phyloP scores from a whole-genome alignment of 2,113 vertebrate species.

The Microcebus lehilahytsara region DNA sequence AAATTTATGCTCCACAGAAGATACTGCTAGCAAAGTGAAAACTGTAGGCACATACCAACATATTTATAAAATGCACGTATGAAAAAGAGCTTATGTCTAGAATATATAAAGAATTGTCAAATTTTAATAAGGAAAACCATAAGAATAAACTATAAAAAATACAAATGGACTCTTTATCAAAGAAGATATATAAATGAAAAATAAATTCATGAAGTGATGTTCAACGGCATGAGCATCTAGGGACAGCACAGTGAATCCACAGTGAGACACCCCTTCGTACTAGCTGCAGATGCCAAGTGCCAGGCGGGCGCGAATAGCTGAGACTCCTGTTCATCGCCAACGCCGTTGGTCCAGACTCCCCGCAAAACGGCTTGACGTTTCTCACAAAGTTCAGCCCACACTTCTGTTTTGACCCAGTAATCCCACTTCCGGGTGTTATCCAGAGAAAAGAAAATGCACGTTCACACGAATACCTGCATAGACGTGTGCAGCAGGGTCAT shows the following conservation, averaged over 20 bases:
- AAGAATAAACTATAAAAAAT: neutral
- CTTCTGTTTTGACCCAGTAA: neutral
- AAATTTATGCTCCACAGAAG: neutral
- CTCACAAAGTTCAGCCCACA: too few species aligned
- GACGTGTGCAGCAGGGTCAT: neutral
- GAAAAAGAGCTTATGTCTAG: neutral
- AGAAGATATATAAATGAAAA: neutral
- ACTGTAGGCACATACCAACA: neutral
- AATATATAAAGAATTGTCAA: neutral
- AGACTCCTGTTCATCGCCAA: too few species aligned
- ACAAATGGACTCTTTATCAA: neutral
- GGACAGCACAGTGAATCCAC: neutral
- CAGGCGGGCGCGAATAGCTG: neutral
- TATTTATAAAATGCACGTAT: neutral
- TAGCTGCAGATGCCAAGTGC: neutral
- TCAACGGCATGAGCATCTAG: neutral
- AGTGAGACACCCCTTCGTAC: neutral
- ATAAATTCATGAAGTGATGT: neutral
- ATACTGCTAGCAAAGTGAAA: neutral
- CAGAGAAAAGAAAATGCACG: neutral
- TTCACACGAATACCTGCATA: neutral
- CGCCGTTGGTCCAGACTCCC: neutral
- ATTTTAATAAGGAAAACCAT: neutral
- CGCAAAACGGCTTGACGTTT: neutral
- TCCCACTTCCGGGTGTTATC: neutral